Evolutionary conservation across 1,140 invertebrate genomes (phyloP).

Genomic region (Pogonomyrmex californicus): DNA sequence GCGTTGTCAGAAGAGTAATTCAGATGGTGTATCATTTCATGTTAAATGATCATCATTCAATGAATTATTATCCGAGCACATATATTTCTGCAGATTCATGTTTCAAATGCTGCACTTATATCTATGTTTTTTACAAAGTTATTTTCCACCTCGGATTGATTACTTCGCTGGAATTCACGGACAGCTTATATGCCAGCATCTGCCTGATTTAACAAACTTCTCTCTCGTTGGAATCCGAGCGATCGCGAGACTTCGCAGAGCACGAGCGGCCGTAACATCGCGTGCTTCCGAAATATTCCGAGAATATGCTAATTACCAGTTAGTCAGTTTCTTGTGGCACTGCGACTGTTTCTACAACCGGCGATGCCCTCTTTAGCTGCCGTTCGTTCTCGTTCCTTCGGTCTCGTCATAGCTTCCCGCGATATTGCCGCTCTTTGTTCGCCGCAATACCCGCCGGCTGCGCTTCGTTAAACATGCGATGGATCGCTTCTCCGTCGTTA

Average conservation of each 20-base stretch:
- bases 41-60: background rate
- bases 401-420: conserved; percentile 64
- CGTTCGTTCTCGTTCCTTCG: conserved; percentile 44
- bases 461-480: conserved; percentile 66
- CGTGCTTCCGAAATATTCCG: conserved; percentile 79
- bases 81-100: background rate
- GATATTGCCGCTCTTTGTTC: conserved; percentile 62
- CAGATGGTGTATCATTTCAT: background rate
- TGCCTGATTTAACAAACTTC: conserved; percentile 37
- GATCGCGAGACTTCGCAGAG: conserved; percentile 57
- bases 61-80: background rate
- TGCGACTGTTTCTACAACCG: conserved; percentile 74
- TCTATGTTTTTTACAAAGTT: background rate
- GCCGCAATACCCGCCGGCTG: conserved; percentile 33
- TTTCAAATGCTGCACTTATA: background rate
- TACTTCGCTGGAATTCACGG: conserved; percentile 8
- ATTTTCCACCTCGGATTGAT: background rate
- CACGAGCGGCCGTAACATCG: conserved; percentile 75
- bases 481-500: conserved; percentile 54
- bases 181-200: conserved; percentile 14
- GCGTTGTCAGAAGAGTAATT: background rate
- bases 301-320: conserved; percentile 80
- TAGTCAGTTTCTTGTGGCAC: conserved; percentile 77
- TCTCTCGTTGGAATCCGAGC: conserved; percentile 68
- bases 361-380: conserved; percentile 50